Percentiles rank a stretch among this genome's conserved stretches.
These are phyloP conservation scores for Liposcelis brunnea DNA, from an alignment of 2,888 invertebrate species.

Conservation along the genomic window DNA sequence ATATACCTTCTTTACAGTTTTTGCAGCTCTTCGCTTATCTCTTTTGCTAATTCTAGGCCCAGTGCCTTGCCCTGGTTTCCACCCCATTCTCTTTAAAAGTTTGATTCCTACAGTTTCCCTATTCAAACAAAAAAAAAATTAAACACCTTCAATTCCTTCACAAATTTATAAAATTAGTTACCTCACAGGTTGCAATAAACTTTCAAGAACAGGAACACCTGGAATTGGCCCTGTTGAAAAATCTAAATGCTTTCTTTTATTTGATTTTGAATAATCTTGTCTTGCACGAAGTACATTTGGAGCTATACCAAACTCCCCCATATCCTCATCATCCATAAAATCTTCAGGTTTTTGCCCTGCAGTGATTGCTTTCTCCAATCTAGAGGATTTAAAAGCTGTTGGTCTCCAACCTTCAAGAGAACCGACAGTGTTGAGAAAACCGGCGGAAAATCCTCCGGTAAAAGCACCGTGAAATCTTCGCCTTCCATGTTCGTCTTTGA, in stretches of 20 bases:
- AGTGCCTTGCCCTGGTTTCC: constrained; percentile 76
- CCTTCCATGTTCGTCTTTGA: constrained; percentile 73
- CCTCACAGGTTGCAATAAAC: constrained; percentile 36
- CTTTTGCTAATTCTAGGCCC: constrained; percentile 39
- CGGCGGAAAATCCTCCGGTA: constrained; percentile 95
- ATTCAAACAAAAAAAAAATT: constrained; percentile 7
- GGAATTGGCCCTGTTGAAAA: constrained; percentile 29
- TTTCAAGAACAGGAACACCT: constrained; percentile 33
- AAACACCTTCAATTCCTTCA: constrained; percentile 1
- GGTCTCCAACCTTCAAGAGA: constrained; percentile 92
- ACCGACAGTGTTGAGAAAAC: constrained; percentile 93
- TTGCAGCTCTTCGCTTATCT: constrained; percentile 24
- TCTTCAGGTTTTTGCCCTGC: constrained; percentile 63
- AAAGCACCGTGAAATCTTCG: constrained; percentile 96
- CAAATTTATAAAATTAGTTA: constrained; percentile 20
- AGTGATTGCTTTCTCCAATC: constrained; percentile 44
- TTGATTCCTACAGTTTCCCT: constrained; percentile 79
- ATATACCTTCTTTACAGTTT: constrained; percentile 28
- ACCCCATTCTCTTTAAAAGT: constrained; percentile 78
- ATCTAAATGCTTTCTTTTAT: constrained; percentile 22
- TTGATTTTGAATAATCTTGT: constrained; percentile 44
- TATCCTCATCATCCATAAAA: constrained; percentile 97
- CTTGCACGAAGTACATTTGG: constrained; percentile 69
- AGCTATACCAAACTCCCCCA: constrained; percentile 88
- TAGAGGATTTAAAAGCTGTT: constrained; percentile 74